Evolutionary conservation across 2,113 vertebrate genomes (phyloP).

Genomic region (Pteropus alecto): DNA sequence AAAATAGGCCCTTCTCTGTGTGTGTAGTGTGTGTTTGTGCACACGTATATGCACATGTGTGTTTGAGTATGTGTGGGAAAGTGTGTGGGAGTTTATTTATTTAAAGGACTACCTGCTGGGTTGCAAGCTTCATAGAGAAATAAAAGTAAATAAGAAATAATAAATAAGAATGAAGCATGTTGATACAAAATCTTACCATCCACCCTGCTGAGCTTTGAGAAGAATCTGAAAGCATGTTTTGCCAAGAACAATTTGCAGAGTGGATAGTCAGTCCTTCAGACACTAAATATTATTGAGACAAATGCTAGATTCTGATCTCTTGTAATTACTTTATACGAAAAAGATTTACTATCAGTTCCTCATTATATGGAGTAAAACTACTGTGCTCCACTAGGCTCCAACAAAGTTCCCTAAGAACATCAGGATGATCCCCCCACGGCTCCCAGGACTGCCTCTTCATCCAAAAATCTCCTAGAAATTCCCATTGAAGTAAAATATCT

Average conservation of each 20-base stretch:
- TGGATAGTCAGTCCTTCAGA: background rate
- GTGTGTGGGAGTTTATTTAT: background rate
- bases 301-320: background rate
- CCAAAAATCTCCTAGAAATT: background rate
- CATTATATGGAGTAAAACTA: background rate
- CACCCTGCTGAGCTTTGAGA: constrained; percentile 37
- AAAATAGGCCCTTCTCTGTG: background rate
- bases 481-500: background rate
- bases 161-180: constrained; percentile 49
- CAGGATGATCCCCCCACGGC: background rate
- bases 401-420: background rate
- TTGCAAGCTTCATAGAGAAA: constrained; percentile 36
- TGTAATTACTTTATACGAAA: constrained; percentile 26
- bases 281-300: constrained; percentile 5
- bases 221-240: constrained; percentile 48
- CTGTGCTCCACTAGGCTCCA: background rate
- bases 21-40: background rate
- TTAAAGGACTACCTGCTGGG: constrained; percentile 36
- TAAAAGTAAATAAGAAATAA: constrained; percentile 53
- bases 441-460: background rate
- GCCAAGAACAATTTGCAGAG: constrained; percentile 28
- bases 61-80: background rate
- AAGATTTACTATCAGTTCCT: constrained; percentile 1
- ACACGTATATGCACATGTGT: background rate
- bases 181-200: constrained; percentile 19